Base-by-base conservation (phyloP, 2,888 invertebrate species). In the Tholera decimalis region DNA sequence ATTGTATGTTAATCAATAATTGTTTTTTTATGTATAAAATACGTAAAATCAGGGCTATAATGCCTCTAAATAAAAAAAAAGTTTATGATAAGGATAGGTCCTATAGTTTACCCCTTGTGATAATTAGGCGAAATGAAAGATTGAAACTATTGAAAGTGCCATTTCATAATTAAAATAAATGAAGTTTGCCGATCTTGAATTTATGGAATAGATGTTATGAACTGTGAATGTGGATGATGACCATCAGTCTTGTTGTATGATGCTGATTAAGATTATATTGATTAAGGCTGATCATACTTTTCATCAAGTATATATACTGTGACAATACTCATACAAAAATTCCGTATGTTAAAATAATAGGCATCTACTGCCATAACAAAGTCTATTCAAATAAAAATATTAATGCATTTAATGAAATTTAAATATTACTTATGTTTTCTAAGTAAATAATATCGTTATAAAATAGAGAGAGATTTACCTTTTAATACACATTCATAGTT, bases 81-180 rank as follows among this genome's bases (percentile, higher is more conserved):
- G 24, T 39, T 59, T 63, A 73, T 20, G 43, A 59, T 56, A 80
- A 76, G 82, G 3, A 77, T 81, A 82, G 76, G 51, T 53, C 69
- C 71, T 73, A 75, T 77, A 82, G 79, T 67, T 73, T 74, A 80
- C 83, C 84, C 84, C 82, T 89, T 93, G 93, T 94, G 93, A 93
- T 94, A 93, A 84, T 78, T 88, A 86, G 77, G 87, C 82, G 82
- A 89, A 87, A 86, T 87, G 83, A 86, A 89, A 89, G 85, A 87
- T 88, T 87, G 73, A 85, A 85, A 92, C 92, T 92, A 86, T 87
- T 87, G 79, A 84, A 85, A 91, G 92, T 93, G 93, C 92, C 91
- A 92, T 92, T 87, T 85, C 84, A 80, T 83, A 78, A 77, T 77
- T 61, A 77, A 70, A 75, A 79, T 78, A 59, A 73, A 79, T 77